Evolutionary conservation across 1,140 invertebrate genomes (phyloP).

Genomic region (Drosophila orosa): DNA sequence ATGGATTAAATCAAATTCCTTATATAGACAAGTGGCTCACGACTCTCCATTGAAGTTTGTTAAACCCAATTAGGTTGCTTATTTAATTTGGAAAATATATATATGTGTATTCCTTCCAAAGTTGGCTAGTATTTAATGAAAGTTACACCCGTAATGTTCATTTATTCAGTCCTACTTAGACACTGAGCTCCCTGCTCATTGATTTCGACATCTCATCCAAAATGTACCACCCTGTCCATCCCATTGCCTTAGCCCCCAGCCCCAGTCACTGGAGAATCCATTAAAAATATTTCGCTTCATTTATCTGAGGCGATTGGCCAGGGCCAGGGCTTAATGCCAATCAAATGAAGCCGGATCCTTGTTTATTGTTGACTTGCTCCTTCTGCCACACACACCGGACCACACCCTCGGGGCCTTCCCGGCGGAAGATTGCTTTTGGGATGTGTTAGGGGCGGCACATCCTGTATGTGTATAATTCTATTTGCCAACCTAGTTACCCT

Average conservation of each 20-base stretch:
- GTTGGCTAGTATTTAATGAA: not conserved
- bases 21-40: too few relatives aligned
- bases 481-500: conserved; percentile 41
- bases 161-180: not conserved
- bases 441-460: conserved; percentile 14
- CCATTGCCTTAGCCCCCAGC: not conserved
- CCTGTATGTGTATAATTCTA: conserved; percentile 41
- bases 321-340: conserved; percentile 51
- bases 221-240: not conserved
- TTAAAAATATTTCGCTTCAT: conserved; percentile 60
- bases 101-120: too few relatives aligned
- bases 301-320: conserved; percentile 47
- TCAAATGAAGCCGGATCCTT: conserved; percentile 49
- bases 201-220: conserved; percentile 18
- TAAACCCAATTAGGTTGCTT: not conserved
- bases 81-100: not conserved
- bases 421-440: conserved; percentile 39
- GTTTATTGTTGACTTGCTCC: conserved; percentile 51
- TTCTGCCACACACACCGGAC: conserved; percentile 7
- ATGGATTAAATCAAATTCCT: too few relatives aligned
- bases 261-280: conserved; percentile 15
- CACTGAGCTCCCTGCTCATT: conserved; percentile 17
- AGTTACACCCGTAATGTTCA: not conserved
- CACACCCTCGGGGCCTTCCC: conserved; percentile 27
- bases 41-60: not conserved